Evolutionary conservation across 2,797 vertebrate species (phyloP).

Genomic region (Bovichtus diacanthus): DNA sequence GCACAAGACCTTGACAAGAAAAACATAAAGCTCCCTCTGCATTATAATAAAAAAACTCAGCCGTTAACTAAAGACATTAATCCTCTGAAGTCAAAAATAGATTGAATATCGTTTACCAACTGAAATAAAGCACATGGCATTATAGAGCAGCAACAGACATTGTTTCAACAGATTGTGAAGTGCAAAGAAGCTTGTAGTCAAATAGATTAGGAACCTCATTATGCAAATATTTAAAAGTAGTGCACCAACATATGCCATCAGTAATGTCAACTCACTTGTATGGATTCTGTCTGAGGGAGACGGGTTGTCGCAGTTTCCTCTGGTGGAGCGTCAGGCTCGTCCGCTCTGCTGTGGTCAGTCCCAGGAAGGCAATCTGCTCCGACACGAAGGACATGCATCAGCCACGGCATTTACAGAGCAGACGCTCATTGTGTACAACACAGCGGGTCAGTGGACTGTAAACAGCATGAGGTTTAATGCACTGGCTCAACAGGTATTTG

Average conservation of each 20-base stretch:
- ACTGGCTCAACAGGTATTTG: neutral
- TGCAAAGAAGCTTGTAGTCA: neutral
- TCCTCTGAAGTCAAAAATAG: neutral
- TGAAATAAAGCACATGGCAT: neutral
- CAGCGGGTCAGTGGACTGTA: neutral
- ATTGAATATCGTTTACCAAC: neutral
- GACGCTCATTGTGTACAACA: neutral
- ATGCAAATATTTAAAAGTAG: neutral
- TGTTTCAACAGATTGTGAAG: neutral
- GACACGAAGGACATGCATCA: neutral
- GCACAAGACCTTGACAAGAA: neutral
- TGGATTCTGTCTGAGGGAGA: conserved; percentile 91
- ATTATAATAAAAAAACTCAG: conserved; percentile 9
- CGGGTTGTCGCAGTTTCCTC: conserved; percentile 84
- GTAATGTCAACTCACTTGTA: conserved; percentile 88
- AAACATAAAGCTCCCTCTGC: neutral
- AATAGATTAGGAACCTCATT: neutral
- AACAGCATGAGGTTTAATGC: neutral
- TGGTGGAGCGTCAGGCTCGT: conserved; percentile 85
- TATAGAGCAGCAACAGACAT: neutral
- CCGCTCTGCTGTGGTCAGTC: conserved; percentile 92
- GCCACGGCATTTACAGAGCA: neutral
- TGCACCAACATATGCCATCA: neutral
- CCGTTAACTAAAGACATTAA: neutral
- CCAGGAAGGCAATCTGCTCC: conserved; percentile 89